Base-by-base conservation (phyloP, 2,113 vertebrate genomes). In the Tautogolabrus adspersus region DNA sequence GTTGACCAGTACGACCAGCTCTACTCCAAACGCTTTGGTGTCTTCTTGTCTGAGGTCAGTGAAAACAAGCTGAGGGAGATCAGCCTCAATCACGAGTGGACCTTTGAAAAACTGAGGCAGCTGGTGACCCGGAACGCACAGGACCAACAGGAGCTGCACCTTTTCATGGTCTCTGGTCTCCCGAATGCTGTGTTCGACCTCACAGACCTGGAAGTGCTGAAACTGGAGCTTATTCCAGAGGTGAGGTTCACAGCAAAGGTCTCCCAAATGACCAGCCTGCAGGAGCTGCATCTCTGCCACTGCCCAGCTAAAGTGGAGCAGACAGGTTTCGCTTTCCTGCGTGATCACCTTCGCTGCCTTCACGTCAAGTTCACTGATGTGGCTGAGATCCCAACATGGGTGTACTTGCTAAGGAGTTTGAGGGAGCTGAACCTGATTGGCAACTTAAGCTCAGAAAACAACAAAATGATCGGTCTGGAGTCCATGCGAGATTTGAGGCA, bases 61-160 rank as follows among this genome's bases (percentile, higher is more conserved):
- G 98, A 99, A 85, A 99, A 98, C 88, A 99, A 99, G 66, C 93
- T 99, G 49, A 94, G 98, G 1, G 97, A 97, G 82, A 98, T 99
- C n/a, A 99, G 98, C 82, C 91, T 99, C 83, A 99, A 99, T 78
- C 98, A 99, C 0, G 98, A 99, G 44, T 99, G 98, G 98, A 98
- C 97, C 4, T 97, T 97, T 26, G 97, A 99, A 59, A 99, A 99
- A 76, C 92, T 99, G 15, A 87, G 95, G 80, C 97, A 98, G 9
- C 97, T 96, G 0, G 96, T 99, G 56, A 96, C 94, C 3, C 95
- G 96, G 52, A 99, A 99, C 0, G 86, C 96, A 49, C 96, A 97
- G 78, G 97, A 98, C 79, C 97, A 97, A 81, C 96, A 96, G 75
- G 98, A 99, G 82, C 22, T 99, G 18, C 96, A 99, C 64, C 95